phyloP scores from a whole-genome alignment of 2,113 vertebrate species.

The Alaudala cheleensis region DNA sequence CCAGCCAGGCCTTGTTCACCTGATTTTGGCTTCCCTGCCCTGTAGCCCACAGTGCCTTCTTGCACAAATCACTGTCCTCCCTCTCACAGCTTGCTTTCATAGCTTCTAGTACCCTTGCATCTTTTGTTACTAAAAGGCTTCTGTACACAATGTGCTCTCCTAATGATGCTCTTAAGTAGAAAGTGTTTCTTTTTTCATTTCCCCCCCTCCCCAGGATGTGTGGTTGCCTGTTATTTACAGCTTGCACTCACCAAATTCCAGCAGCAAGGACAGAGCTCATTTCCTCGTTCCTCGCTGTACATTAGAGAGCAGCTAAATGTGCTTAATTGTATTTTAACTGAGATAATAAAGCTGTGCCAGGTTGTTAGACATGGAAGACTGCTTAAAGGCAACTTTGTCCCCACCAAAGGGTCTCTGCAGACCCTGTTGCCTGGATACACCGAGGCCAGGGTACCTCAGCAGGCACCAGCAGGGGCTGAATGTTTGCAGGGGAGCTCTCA shows the following conservation, averaged over 20 bases:
- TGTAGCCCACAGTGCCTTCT: background rate
- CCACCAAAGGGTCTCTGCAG: slow-evolving; percentile 40
- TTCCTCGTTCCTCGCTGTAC: background rate
- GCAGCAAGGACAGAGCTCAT: background rate
- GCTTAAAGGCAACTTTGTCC: slow-evolving; percentile 62
- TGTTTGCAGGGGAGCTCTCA: slow-evolving; percentile 4
- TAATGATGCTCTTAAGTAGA: background rate
- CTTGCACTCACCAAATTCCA: background rate
- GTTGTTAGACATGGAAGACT: slow-evolving; percentile 68
- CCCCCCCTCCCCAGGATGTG: background rate
- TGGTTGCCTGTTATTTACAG: slow-evolving; percentile 21
- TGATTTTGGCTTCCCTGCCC: background rate
- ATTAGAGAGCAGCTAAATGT: slow-evolving; percentile 25
- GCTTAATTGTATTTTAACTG: slow-evolving; percentile 55
- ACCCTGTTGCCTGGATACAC: slow-evolving; percentile 58
- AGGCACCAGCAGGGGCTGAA: background rate
- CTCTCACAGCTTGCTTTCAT: background rate
- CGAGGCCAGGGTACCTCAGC: background rate
- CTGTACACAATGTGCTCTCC: background rate
- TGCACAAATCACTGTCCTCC: background rate
- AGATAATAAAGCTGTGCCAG: slow-evolving; percentile 56
- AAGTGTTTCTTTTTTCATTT: background rate
- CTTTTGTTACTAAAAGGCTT: background rate
- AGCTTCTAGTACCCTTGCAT: background rate
- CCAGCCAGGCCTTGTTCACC: background rate